A percentile compares a stretch with the other conserved stretches of the same genome.
Conservation (phyloP, 2,888 invertebrate genomes). For the Galerucella calmariensis region DNA sequence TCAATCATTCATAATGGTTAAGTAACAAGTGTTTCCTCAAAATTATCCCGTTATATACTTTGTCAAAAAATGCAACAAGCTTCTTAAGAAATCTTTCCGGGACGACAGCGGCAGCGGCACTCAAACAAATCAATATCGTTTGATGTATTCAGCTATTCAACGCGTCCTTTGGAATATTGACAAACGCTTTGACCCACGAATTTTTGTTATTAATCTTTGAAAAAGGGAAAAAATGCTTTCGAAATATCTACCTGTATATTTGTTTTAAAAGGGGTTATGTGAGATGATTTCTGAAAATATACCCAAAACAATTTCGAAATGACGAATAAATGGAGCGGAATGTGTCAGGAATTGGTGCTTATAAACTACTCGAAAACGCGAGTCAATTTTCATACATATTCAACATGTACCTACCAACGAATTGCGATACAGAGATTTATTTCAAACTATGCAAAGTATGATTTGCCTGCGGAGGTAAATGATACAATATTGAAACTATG, state of each 20-base stretch:
- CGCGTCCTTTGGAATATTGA: slow-evolving; percentile 17
- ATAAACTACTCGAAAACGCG: background rate
- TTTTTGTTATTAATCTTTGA: slow-evolving; percentile 6
- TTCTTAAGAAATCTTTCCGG: slow-evolving; percentile 29
- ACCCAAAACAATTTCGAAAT: background rate
- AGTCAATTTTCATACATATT: slow-evolving; percentile 13
- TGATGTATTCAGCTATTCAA: slow-evolving; percentile 30
- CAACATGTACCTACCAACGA: slow-evolving; percentile 2
- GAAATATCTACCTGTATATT: background rate
- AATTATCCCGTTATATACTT: slow-evolving; percentile 32
- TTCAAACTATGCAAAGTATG: slow-evolving; percentile 14
- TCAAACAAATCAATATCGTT: slow-evolving; percentile 30
- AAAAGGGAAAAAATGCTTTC: background rate
- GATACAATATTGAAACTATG: slow-evolving; percentile 13
- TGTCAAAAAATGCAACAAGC: slow-evolving; percentile 34
- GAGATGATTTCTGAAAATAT: background rate
- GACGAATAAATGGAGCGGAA: background rate
- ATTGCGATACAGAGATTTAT: slow-evolving; percentile 12
- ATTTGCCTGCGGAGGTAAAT: slow-evolving; percentile 16
- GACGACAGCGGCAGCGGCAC: slow-evolving; percentile 9
- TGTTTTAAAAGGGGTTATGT: too few species aligned
- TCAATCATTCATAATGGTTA: too few species aligned
- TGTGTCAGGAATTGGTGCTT: background rate
- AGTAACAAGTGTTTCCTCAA: slow-evolving; percentile 16
- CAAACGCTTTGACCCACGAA: slow-evolving; percentile 17